Evolutionary conservation across 2,888 invertebrate species (phyloP), one percentile per base, ranked within the genome.

Genomic region (Crematogaster levior): DNA sequence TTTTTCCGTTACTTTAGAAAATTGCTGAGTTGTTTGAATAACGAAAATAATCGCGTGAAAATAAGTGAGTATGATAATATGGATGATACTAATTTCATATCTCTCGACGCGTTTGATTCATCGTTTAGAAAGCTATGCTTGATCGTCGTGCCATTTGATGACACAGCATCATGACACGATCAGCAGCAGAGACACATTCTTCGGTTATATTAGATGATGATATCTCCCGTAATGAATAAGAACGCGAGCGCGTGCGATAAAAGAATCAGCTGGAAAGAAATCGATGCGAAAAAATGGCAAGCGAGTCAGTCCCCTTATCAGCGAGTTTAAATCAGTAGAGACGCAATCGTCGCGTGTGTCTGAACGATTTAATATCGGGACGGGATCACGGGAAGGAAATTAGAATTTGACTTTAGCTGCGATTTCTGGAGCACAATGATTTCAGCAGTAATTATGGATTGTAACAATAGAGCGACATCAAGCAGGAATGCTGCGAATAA

Each of bases 401-500:
- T 58, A 1, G 9, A 18, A 18, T 18, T n/a, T 10, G 6, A 37
- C 24, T 63, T 24, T 40, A 7, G n/a, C 21, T 37, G 60, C 21
- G 34, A 51, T n/a, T 24, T 73, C 37, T 72, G 40, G 10, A 40
- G 53, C 18, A n/a, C 37, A 12, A 70, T n/a, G 24, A 56, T 24
- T 37, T 37, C 37, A 27, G 18, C 7, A 24, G 48, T 34, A 72
- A 70, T 21, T 21, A 9, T 73, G 30, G 30, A 7, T 5, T 30
- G 21, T 12, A 30, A 40, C 37, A 51, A 40, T 24, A 15, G 18
- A 12, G n/a, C 74, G 74, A 53, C 73, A 53, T 70, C 43, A 34
- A 56, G 15, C 56, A 65, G 83, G 74, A 80, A 83, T 74, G 83
- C 5, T 84, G 82, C 81, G 90, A 89, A 85, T 88, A 86, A 66